phyloP scores from a whole-genome alignment of 2,888 invertebrate genomes.

The Agonopterix alstromeriana region DNA sequence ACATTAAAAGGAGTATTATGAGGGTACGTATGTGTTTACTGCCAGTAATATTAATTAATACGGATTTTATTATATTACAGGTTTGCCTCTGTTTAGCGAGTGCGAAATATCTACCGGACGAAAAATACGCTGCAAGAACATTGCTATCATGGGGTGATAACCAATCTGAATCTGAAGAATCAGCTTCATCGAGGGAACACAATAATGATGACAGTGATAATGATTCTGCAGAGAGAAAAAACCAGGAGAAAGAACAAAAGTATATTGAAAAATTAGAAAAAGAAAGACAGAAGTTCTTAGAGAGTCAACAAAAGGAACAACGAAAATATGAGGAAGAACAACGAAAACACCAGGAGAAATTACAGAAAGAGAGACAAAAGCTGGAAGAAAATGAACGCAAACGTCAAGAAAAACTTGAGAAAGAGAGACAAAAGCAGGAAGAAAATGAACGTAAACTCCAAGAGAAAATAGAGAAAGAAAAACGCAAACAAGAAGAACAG shows the following conservation, averaged over 20 bases:
- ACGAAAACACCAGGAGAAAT: conserved; percentile 24
- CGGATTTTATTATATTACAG: conserved; percentile 33
- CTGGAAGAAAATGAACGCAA: conserved; percentile 20
- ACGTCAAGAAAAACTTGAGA: conserved; percentile 30
- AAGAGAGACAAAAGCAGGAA: conserved; percentile 13
- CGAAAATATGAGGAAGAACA: conserved; percentile 22
- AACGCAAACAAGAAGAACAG: conserved; percentile 27
- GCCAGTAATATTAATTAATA: background rate
- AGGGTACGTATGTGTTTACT: background rate
- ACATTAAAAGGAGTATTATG: no score
- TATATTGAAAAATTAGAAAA: conserved; percentile 26
- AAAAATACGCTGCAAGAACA: conserved; percentile 30
- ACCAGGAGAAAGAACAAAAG: conserved; percentile 32
- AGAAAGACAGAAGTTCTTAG: conserved; percentile 28
- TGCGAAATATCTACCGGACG: conserved; percentile 63
- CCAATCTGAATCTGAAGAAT: conserved; percentile 40
- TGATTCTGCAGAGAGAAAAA: conserved; percentile 18
- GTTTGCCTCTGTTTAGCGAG: conserved; percentile 51
- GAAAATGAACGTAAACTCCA: conserved; percentile 26
- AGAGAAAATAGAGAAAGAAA: conserved; percentile 37
- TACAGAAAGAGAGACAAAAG: conserved; percentile 21
- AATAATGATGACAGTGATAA: conserved; percentile 27
- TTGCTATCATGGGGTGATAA: conserved; percentile 28
- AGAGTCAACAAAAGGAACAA: conserved; percentile 19
- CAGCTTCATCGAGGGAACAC: conserved; percentile 28